Evolutionary conservation across 1,140 invertebrate genomes (phyloP), one percentile per base, ranked within the genome.

Genomic region (Saccostrea echinata): DNA sequence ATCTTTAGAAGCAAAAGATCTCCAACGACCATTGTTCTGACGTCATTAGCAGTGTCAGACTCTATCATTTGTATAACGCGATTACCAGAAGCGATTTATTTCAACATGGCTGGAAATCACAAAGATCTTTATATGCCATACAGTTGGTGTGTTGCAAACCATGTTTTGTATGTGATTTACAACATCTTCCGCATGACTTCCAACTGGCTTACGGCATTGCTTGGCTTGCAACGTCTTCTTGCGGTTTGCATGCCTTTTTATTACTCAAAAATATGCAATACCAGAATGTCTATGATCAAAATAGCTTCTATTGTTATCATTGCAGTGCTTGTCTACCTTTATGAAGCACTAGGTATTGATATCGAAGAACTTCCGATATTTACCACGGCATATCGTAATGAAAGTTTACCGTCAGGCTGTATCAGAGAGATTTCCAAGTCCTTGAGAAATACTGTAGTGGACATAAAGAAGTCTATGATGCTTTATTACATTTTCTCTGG

Each of bases 191-290:
- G 88, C 27, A 84, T 64, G 24, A 53, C 86, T n/a, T 89, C 88
- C 24, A 89, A 89, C 61, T 89, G 88, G 88, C 84, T 89, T 13
- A 89, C 88, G 18, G 88, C 84, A 3, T 53, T 86, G 18, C 24
- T 89, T 16, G 88, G 88, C 11, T 33, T 89, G 13, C 85, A 89
- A n/a, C 85, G 88, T 13, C 84, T 80, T 64, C 82, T 89, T n/a
- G 71, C 64, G 12, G 85, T 89, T 35, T 84, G 85, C 16, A 43
- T 87, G 12, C 88, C 88, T 11, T 89, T 89, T 52, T 52, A 61
- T 18, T 82, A 84, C 18, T 86, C 52, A 24, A 80, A n/a, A 13
- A 51, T 89, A 18, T 89, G 88, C 64, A 84, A 82, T 6, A 30
- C 86, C 24, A 87, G 80, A 33, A 53, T 21, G 30, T 68, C 88